Percentiles rank a stretch among this genome's conserved stretches.
phyloP scores from a whole-genome alignment of 1,140 invertebrate genomes.

The Pogonomyrmex barbatus region DNA sequence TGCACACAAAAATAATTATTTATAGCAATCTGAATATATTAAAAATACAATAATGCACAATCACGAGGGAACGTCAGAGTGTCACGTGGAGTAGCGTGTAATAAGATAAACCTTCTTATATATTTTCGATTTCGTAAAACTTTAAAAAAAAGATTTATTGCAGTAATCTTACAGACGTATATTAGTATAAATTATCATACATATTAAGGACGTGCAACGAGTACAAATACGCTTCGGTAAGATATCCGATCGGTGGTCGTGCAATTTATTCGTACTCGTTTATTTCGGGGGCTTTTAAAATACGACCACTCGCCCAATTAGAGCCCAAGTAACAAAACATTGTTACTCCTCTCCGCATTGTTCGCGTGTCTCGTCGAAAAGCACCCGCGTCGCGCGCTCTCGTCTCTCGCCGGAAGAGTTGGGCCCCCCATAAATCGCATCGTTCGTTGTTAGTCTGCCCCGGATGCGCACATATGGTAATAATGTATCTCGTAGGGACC shows the following conservation, averaged over 20 bases:
- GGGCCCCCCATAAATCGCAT: constrained; percentile 40
- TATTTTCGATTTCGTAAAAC: not conserved
- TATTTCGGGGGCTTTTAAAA: constrained; percentile 33
- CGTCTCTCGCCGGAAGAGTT: constrained; percentile 49
- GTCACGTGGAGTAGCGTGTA: not conserved
- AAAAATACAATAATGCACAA: not conserved
- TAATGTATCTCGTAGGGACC: constrained; percentile 56
- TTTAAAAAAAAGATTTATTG: not conserved
- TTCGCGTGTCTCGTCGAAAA: constrained; percentile 16
- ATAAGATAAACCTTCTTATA: not conserved
- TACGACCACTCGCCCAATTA: constrained; percentile 35
- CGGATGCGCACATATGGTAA: constrained; percentile 53
- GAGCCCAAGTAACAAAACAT: not conserved
- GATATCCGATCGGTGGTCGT: constrained; percentile 18
- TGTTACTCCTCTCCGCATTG: not conserved
- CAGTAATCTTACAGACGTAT: not conserved
- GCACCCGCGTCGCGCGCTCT: constrained; percentile 4
- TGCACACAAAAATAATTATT: not conserved
- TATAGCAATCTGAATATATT: not conserved
- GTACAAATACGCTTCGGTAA: constrained; percentile 29
- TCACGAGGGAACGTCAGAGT: not conserved
- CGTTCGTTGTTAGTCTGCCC: constrained; percentile 25
- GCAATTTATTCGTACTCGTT: constrained; percentile 34
- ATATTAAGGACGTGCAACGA: not conserved
- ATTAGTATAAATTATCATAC: constrained; percentile 32